These are phyloP conservation scores for Meliscaeva auricollis DNA, from an alignment of 2,888 invertebrate genomes.

Conservation along the genomic window DNA sequence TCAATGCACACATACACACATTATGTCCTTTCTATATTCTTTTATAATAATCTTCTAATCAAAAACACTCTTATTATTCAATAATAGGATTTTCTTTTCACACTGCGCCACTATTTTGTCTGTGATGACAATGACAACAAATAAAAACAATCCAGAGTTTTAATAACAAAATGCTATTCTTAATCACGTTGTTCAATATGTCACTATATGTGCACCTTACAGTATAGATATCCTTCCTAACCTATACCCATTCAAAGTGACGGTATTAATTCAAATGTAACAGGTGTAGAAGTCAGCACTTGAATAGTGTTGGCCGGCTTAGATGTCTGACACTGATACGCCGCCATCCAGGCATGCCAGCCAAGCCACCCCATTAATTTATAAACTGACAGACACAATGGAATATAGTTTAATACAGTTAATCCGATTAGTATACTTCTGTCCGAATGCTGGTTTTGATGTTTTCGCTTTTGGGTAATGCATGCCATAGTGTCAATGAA, in stretches of 20 bases:
- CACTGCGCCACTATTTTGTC: slow-evolving; percentile 38
- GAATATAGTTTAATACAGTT: slow-evolving; percentile 47
- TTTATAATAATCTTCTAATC: slow-evolving; percentile 40
- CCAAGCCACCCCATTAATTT: slow-evolving; percentile 45
- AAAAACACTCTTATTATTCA: slow-evolving; percentile 69
- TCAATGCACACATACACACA: slow-evolving; percentile 30
- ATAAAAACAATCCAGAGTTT: slow-evolving; percentile 64
- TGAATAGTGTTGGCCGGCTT: slow-evolving; percentile 65
- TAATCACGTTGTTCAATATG: slow-evolving; percentile 79
- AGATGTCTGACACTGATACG: slow-evolving; percentile 38
- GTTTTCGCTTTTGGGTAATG: slow-evolving; percentile 32
- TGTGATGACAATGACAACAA: slow-evolving; percentile 31
- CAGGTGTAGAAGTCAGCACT: slow-evolving; percentile 73
- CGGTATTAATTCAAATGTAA: slow-evolving; percentile 62
- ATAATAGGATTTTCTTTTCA: slow-evolving; percentile 73
- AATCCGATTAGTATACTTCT: slow-evolving; percentile 74
- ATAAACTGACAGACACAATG: slow-evolving; percentile 50
- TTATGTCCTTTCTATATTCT: neutral
- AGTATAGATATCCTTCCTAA: slow-evolving; percentile 35
- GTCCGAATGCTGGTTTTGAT: slow-evolving; percentile 48
- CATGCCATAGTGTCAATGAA: slow-evolving; percentile 66
- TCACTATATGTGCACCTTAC: slow-evolving; percentile 67
- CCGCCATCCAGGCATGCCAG: too few relatives aligned
- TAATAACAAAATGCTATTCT: slow-evolving; percentile 77
- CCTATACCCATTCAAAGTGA: slow-evolving; percentile 1